Percentiles rank a stretch among this genome's conserved stretches.
Evolutionary conservation across 2,113 vertebrate species (phyloP).

Genomic region (Dunckerocampus dactyliophorus): DNA sequence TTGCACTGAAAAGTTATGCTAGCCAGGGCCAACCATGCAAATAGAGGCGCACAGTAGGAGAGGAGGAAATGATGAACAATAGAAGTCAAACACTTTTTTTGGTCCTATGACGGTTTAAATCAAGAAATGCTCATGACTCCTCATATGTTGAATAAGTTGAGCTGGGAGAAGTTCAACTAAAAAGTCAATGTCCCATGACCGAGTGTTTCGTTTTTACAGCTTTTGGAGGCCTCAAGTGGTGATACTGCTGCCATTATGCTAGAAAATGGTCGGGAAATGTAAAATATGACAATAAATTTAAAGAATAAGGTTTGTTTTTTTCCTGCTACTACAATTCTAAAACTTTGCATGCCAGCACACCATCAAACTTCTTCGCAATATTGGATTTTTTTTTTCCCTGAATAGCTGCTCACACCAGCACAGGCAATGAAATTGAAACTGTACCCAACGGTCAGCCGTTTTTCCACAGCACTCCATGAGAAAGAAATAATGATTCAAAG

Average conservation of each 20-base stretch:
- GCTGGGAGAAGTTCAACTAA: neutral
- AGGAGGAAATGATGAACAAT: neutral
- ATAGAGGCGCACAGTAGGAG: neutral
- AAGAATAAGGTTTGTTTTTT: neutral
- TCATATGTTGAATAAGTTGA: slow-evolving; percentile 1
- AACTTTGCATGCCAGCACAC: neutral
- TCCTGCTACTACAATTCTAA: neutral
- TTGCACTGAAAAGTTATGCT: neutral
- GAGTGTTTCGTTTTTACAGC: neutral
- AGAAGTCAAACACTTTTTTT: neutral
- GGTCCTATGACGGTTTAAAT: neutral
- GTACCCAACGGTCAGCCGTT: neutral
- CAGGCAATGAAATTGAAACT: neutral
- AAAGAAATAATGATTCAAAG: slow-evolving; percentile 8
- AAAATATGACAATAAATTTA: neutral
- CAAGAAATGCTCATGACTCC: neutral
- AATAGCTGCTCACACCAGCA: neutral
- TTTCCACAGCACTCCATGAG: neutral
- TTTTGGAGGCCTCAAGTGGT: neutral
- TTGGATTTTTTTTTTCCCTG: neutral
- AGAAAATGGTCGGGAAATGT: neutral
- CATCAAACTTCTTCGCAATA: too few relatives aligned
- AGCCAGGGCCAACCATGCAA: neutral
- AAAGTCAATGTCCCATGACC: neutral
- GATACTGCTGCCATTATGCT: neutral